These are phyloP conservation scores for Bombus superbus DNA, from an alignment of 1,140 invertebrate species.

Conservation along the genomic window DNA sequence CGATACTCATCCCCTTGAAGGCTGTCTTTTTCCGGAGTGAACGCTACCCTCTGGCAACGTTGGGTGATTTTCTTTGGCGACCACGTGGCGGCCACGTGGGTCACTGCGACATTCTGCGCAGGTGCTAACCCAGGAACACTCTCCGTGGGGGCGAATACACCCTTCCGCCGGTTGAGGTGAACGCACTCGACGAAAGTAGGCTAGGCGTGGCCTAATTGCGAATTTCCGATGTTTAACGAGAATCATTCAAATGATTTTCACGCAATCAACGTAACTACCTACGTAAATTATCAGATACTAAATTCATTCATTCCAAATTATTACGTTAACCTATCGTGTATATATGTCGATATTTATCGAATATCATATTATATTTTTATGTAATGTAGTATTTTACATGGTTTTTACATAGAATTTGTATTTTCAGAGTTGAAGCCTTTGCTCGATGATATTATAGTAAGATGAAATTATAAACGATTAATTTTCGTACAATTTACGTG, in stretches of 20 bases:
- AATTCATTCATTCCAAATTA: not conserved
- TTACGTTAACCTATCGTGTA: no score
- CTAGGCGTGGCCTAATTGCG: conserved; percentile 73
- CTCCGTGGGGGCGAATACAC: conserved; percentile 49
- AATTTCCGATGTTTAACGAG: conserved; percentile 25
- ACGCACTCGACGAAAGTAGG: conserved; percentile 71
- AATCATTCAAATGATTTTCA: conserved; percentile 25
- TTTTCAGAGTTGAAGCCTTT: no score
- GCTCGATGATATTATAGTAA: no score
- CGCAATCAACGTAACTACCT: not conserved
- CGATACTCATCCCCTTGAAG: conserved; percentile 78
- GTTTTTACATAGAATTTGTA: no score
- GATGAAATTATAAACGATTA: no score
- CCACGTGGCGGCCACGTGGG: conserved; percentile 77
- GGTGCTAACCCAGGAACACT: conserved; percentile 51
- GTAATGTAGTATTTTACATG: no score
- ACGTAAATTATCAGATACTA: not conserved
- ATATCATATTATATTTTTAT: no score
- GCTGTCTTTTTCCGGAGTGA: conserved; percentile 49
- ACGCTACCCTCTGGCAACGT: conserved; percentile 48
- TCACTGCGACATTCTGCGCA: conserved; percentile 59
- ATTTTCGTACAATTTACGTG: not conserved
- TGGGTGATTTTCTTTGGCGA: conserved; percentile 49
- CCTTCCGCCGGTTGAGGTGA: conserved; percentile 57
- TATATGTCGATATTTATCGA: no score